Conservation (phyloP, 1,140 invertebrate genomes). For the Euglossa dilemma region DNA sequence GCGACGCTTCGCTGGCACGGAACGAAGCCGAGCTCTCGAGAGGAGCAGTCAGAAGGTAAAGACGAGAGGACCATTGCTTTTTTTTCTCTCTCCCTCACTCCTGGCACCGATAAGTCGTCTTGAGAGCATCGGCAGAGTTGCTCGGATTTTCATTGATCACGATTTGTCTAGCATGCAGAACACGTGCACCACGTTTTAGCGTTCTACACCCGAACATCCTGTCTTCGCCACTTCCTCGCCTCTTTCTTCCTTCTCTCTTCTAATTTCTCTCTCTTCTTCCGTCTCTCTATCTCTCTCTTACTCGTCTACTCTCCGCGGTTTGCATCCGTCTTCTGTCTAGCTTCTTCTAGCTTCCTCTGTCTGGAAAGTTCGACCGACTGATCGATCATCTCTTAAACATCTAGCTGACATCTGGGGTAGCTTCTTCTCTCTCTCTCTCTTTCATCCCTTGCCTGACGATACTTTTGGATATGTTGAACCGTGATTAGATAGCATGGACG, state of each 20-base stretch:
- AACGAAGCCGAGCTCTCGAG: slow-evolving; percentile 53
- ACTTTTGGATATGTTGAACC: not conserved
- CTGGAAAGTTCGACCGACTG: not conserved
- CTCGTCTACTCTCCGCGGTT: not conserved
- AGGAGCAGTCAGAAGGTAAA: slow-evolving; percentile 43
- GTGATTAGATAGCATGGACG: slow-evolving; percentile 1
- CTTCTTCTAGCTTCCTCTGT: not conserved
- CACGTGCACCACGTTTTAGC: slow-evolving; percentile 15
- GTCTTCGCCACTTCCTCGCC: not conserved
- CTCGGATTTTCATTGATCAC: slow-evolving; percentile 39
- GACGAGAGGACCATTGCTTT: slow-evolving; percentile 7
- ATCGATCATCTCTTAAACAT: not conserved
- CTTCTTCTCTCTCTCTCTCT: not conserved
- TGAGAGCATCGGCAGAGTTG: slow-evolving; percentile 51
- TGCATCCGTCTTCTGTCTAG: not conserved
- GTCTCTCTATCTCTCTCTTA: slow-evolving; percentile 14
- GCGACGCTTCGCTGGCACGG: slow-evolving; percentile 49
- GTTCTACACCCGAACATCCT: slow-evolving; percentile 4
- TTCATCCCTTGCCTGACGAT: not conserved
- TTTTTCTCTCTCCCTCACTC: not conserved
- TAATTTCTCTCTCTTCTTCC: not conserved
- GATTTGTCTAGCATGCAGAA: slow-evolving; percentile 44
- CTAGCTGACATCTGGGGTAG: not conserved
- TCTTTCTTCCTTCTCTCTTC: not conserved
- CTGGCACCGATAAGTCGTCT: slow-evolving; percentile 46